Evolutionary conservation across 2,113 vertebrate genomes (phyloP).

Genomic region (Phaethornis superciliosus): DNA sequence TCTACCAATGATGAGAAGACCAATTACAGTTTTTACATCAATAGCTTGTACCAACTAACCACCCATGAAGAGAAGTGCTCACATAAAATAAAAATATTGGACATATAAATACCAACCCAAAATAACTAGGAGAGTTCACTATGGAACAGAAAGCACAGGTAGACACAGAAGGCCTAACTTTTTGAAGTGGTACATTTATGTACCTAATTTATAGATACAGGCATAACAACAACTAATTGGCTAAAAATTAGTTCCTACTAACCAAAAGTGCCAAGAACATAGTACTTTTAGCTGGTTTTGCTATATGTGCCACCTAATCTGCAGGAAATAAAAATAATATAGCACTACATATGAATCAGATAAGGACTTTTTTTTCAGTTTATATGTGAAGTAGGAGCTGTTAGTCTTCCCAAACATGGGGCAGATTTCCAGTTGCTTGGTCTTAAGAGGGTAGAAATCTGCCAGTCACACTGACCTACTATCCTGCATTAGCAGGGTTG

Average conservation of each 20-base stretch:
- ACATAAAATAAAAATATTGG: background rate
- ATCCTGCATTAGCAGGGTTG: background rate
- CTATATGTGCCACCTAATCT: background rate
- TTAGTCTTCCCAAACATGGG: rapidly evolving
- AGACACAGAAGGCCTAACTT: background rate
- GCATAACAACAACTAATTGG: background rate
- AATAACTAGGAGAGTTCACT: background rate
- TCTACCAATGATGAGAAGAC: background rate
- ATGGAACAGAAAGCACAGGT: background rate
- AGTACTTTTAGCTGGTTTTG: background rate
- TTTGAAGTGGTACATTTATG: background rate
- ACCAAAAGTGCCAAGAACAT: background rate
- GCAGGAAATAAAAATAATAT: background rate
- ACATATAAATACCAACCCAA: background rate
- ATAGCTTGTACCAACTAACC: background rate
- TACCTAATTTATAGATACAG: background rate
- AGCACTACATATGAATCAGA: background rate
- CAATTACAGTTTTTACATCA: background rate
- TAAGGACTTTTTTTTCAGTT: background rate
- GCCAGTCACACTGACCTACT: background rate
- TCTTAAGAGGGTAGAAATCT: background rate
- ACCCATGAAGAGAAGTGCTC: background rate
- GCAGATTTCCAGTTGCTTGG: background rate
- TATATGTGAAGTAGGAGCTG: background rate
- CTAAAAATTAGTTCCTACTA: background rate